Evolutionary conservation across 2,888 invertebrate species (phyloP), one percentile per base, ranked within the genome.

Genomic region (Caenorhabditis sp.): DNA sequence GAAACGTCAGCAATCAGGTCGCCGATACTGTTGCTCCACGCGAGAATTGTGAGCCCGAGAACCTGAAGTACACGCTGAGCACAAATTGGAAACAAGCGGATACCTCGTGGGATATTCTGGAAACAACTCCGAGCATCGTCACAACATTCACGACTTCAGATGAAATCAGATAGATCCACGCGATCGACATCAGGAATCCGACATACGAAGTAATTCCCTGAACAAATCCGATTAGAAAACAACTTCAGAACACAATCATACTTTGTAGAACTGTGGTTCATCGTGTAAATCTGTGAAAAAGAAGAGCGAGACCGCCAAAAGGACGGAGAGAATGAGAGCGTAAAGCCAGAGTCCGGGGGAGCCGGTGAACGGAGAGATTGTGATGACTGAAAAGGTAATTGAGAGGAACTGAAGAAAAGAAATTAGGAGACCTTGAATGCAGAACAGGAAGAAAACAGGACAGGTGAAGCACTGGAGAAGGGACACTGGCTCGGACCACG

Each of bases 21-120:
- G 75, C 92, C 92, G 27, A 93, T 89, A 82, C 92, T 92, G 89
- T 93, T 92, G 20, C 93, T 93, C 93, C 93, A 93, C 0, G 93
- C 92, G 26, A 93, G 89, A 15, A 93, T 89, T 0, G 93, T 93
- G 71, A 93, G 90, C 6, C 93, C 93, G 32, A 93, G 89, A 85
- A 93, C 92, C 71, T 27, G 27, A 78, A 68, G 11, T 17, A 1
- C n/a, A 32, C 9, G 27, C 2, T 20, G 3, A 39, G 17, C 6
- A 30, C 17, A 30, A 39, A 30, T 45, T 30, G 8, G 26, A n/a
- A 24, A 1, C 32, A 9, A 39, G n/a, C n/a, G n/a, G n/a, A n/a
- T n/a, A n/a, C 79, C 52, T 84, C 83, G 41, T 83, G 80, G 17
- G 83, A 80, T 2, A 83, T 52, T 27, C 73, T 50, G 61, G 92